Base-by-base conservation (phyloP, 2,797 vertebrate species). In the Centropyge bicolor region DNA sequence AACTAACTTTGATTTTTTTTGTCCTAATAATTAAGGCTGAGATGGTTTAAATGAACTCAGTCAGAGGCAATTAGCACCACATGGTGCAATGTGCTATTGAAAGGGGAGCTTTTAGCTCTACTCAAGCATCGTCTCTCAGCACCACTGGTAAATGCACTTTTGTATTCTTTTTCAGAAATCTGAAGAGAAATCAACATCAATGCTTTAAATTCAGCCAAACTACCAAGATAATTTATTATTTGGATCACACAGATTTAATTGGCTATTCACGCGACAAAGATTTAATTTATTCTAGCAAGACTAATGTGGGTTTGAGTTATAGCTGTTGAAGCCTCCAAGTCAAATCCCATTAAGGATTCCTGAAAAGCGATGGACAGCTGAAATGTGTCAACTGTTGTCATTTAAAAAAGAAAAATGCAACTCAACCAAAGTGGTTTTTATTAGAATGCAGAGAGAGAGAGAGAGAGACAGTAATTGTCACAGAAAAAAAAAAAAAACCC, bases 161-260 rank as follows among this genome's bases (percentile, higher is more conserved):
- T 75, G 61, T 80, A 56, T 67, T 79, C 63, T 38, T 59, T 59
- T 54, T 16, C 36, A 40, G 51, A 79, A 85, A 83, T 72, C 65
- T 31, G 45, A 76, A 73, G 81, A 72, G 74, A 88, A 89, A 89
- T 88, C 27, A 86, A 74, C 70, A 83, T 76, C 65, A 81, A 86
- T 76, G 75, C 56, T 82, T 88, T 84, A 17, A 84, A 76, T 92
- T 80, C 68, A 72, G 62, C 85, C 66, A 77, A 84, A 81, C 85
- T 79, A 79, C 74, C 49, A 70, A 66, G 48, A 86, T 85, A 77
- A 85, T 81, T 49, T 48, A 78, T 86, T 91, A 78, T 87, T 85
- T 84, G 84, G 80, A 87, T 88, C 76, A 67, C 16, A 66, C 49
- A 73, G 63, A 82, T 82, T 80, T 78, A 90, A 91, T 80, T 78